phyloP scores from a whole-genome alignment of 1,140 invertebrate species.

The Tetranychus urticae region DNA sequence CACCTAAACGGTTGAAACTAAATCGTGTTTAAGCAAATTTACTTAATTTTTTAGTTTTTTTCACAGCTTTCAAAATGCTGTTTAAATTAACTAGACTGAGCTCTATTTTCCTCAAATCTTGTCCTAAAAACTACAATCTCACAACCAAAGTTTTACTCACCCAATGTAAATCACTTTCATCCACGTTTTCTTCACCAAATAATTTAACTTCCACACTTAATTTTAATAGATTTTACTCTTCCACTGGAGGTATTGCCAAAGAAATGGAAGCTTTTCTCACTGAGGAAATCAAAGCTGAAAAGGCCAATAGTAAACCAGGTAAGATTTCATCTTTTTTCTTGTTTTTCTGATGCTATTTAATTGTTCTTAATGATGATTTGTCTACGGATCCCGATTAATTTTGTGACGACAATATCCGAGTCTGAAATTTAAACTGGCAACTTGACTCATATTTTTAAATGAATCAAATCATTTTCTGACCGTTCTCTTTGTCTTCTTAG shows the following conservation, averaged over 20 bases:
- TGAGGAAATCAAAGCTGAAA: constrained; percentile 68
- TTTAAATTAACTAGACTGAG: too few species aligned
- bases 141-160: too few species aligned
- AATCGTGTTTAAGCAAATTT: too few species aligned
- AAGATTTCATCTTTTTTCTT: not conserved
- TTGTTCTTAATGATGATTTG: not conserved
- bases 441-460: not conserved
- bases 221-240: not conserved
- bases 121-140: too few species aligned
- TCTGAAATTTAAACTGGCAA: not conserved
- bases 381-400: not conserved
- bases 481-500: not conserved
- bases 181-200: not conserved
- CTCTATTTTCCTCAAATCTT: too few species aligned
- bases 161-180: too few species aligned
- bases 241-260: constrained; percentile 29
- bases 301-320: constrained; percentile 31
- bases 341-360: not conserved
- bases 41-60: too few species aligned
- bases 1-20: too few species aligned
- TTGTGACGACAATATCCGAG: not conserved
- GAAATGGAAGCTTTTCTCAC: constrained; percentile 61
- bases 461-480: not conserved
- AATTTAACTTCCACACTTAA: not conserved
- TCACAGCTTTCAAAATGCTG: too few species aligned